Evolutionary conservation across 2,113 vertebrate species (phyloP).

Genomic region (Cephalopterus ornatus): DNA sequence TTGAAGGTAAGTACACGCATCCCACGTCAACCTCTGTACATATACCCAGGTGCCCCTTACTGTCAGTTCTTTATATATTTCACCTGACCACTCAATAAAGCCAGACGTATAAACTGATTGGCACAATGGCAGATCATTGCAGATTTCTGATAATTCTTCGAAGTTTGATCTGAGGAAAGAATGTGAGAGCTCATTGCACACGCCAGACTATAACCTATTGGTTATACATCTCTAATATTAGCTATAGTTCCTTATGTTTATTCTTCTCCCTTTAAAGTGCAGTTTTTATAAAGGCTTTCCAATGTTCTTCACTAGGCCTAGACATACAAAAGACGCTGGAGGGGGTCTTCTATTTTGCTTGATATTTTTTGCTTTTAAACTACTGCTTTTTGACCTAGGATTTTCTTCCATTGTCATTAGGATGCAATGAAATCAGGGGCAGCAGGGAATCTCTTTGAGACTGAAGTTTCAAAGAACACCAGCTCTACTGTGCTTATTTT

Average conservation of each 20-base stretch:
- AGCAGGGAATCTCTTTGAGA: not conserved
- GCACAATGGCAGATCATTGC: not conserved
- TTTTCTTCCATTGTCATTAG: not conserved
- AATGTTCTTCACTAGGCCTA: not conserved
- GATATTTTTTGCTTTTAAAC: not conserved
- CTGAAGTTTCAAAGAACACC: not conserved
- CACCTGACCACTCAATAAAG: not conserved
- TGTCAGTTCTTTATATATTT: not conserved
- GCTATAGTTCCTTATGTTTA: not conserved
- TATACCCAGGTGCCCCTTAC: not conserved
- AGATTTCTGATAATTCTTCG: not conserved
- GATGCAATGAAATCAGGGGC: not conserved
- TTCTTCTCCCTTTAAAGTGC: not conserved
- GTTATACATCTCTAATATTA: not conserved
- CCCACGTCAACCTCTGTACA: not conserved
- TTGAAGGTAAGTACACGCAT: not conserved
- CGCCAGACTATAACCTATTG: not conserved
- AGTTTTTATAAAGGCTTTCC: not conserved
- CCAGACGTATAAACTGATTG: not conserved
- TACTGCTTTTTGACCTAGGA: not conserved
- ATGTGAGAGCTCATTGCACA: not conserved
- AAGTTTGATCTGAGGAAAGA: not conserved
- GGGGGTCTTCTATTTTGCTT: not conserved
- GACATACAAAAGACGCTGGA: not conserved
- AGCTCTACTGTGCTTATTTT: not conserved